Percentiles rank a stretch among this genome's conserved stretches.
These are phyloP conservation scores for Agriopis leucophaearia DNA, from an alignment of 2,888 invertebrate genomes.

Conservation along the genomic window DNA sequence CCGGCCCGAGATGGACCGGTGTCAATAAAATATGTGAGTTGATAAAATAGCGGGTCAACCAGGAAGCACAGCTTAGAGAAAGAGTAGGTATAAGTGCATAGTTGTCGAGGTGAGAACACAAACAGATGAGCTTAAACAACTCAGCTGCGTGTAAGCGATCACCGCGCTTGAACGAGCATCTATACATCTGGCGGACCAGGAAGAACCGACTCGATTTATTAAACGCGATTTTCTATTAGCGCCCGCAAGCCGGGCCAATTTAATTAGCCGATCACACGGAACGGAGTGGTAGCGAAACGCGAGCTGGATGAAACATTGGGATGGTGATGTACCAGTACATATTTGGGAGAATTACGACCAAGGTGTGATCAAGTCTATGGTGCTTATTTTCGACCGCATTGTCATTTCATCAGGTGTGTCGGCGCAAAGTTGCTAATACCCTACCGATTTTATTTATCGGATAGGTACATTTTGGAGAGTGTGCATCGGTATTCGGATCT, in stretches of 20 bases:
- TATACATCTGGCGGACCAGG: slow-evolving; percentile 53
- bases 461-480: no score
- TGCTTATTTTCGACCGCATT: no score
- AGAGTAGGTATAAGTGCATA: background rate
- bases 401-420: no score
- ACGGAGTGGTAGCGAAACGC: slow-evolving; percentile 65
- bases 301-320: slow-evolving; percentile 53
- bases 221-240: slow-evolving; percentile 75
- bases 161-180: slow-evolving; percentile 39
- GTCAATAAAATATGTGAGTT: background rate
- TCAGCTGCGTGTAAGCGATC: slow-evolving; percentile 43
- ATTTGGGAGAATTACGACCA: background rate
- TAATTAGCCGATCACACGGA: slow-evolving; percentile 83
- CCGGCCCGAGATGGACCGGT: no score
- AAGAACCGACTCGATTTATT: slow-evolving; percentile 72
- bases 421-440: no score
- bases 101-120: background rate
- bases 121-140: slow-evolving; percentile 16
- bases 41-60: no score
- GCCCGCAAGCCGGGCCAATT: slow-evolving; percentile 61
- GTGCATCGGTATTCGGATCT: no score
- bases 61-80: background rate
- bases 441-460: no score
- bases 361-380: background rate
- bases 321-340: slow-evolving; percentile 21